Conservation (phyloP, 2,888 invertebrate genomes). For the Lissocephala sabroskyi region DNA sequence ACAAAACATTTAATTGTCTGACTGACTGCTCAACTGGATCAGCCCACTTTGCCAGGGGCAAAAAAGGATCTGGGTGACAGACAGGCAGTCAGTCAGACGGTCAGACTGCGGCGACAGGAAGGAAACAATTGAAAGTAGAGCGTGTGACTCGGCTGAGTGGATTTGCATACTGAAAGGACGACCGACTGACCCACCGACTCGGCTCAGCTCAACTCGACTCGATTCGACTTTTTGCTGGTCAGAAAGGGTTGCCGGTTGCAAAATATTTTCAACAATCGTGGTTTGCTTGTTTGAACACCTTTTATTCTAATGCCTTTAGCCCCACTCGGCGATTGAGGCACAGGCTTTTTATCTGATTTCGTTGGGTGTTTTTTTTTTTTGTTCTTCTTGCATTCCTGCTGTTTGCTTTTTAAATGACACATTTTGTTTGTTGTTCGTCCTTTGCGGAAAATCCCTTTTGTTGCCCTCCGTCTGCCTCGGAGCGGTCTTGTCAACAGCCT, state of each 20-base stretch:
- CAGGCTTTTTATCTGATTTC: constrained; percentile 43
- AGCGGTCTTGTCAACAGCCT: constrained; percentile 44
- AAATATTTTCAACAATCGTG: constrained; percentile 65
- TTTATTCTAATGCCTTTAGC: constrained; percentile 20
- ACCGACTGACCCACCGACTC: too few species aligned
- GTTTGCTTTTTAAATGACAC: constrained; percentile 61
- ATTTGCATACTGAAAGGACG: too few species aligned
- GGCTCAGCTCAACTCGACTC: too few species aligned
- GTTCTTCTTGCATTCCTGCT: too few species aligned
- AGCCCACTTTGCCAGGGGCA: not conserved
- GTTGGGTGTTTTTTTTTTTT: constrained; percentile 28
- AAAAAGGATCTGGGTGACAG: not conserved
- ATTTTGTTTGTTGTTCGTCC: constrained; percentile 52
- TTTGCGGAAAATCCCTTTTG: constrained; percentile 42
- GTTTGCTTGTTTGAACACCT: constrained; percentile 66
- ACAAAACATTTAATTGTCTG: constrained; percentile 52
- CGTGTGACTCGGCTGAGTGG: constrained; percentile 60
- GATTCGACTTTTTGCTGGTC: too few species aligned
- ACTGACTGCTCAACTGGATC: constrained; percentile 35
- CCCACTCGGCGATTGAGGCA: constrained; percentile 2
- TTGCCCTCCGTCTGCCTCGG: constrained; percentile 2
- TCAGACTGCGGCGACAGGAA: constrained; percentile 25
- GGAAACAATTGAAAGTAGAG: constrained; percentile 61
- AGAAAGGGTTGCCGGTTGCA: too few species aligned
- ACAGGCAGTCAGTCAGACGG: not conserved